Percentiles rank a stretch among this genome's conserved stretches.
These are phyloP conservation scores for Thelaira solivaga DNA, from an alignment of 2,888 invertebrate genomes.

Conservation along the genomic window DNA sequence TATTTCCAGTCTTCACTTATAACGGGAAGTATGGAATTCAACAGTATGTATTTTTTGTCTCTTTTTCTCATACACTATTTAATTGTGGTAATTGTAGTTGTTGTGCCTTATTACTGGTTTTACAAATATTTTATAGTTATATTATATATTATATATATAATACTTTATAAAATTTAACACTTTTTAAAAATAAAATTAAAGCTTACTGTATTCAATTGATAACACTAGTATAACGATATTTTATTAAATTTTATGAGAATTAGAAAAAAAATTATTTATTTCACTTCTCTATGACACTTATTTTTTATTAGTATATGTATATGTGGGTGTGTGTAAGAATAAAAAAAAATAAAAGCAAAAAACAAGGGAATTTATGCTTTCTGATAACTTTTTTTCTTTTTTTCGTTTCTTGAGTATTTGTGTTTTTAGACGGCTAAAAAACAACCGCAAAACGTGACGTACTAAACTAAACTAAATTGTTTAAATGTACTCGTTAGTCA, in stretches of 20 bases:
- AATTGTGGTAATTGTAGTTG: background rate
- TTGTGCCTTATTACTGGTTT: conserved; percentile 1
- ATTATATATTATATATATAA: too few species aligned
- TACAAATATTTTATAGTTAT: conserved; percentile 9
- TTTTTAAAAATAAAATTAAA: background rate
- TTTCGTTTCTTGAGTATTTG: conserved; percentile 7
- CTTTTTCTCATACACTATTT: background rate
- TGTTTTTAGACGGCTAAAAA: conserved; percentile 25
- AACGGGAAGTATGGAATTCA: conserved; percentile 21
- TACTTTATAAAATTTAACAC: too few species aligned
- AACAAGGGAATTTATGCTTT: conserved; percentile 23
- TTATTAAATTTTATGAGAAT: background rate
- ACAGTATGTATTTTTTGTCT: background rate
- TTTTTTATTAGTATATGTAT: background rate
- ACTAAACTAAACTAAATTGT: conserved; percentile 67
- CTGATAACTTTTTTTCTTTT: conserved; percentile 18
- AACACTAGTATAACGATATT: background rate
- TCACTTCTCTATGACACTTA: conserved; percentile 13
- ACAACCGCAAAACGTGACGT: conserved; percentile 67
- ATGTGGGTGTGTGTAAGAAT: background rate
- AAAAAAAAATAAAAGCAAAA: conserved; percentile 19
- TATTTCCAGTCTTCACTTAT: background rate
- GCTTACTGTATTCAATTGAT: background rate
- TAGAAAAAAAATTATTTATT: conserved; percentile 10
- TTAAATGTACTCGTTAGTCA: conserved; percentile 44